These are phyloP conservation scores for Notodonta ziczac DNA, from an alignment of 2,888 invertebrate species.

Conservation along the genomic window DNA sequence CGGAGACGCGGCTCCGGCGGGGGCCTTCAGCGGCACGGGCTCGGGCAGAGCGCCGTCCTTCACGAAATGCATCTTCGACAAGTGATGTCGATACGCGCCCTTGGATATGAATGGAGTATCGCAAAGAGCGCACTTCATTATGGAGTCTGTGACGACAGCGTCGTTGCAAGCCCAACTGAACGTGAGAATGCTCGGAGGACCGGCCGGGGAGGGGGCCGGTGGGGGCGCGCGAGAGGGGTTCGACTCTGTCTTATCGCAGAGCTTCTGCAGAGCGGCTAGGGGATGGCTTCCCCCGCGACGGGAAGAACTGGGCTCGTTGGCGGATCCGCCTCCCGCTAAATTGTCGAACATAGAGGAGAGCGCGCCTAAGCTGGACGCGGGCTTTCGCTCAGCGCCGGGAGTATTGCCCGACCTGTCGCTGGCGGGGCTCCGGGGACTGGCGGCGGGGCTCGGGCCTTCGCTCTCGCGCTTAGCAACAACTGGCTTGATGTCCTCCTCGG, in stretches of 20 bases:
- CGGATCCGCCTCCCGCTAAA: conserved; percentile 86
- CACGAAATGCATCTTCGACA: conserved; percentile 97
- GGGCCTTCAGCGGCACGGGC: conserved; percentile 86
- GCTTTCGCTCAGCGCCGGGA: conserved; percentile 87
- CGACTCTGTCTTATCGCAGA: conserved; percentile 97
- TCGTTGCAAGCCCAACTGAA: conserved; percentile 98
- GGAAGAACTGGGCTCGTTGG: conserved; percentile 81
- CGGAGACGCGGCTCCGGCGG: conserved; percentile 74
- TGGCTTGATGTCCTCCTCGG: conserved; percentile 70
- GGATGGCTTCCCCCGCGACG: conserved; percentile 93
- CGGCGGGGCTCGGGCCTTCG: conserved; percentile 81
- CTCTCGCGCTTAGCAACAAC: conserved; percentile 80
- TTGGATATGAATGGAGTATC: conserved; percentile 98
- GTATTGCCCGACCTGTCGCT: conserved; percentile 91
- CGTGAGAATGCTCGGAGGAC: conserved; percentile 93
- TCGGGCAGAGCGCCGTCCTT: conserved; percentile 95
- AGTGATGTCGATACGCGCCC: conserved; percentile 97
- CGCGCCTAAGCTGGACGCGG: conserved; percentile 90
- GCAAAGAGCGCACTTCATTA: conserved; percentile 97
- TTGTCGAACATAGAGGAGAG: conserved; percentile 96
- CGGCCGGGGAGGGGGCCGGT: conserved; percentile 84
- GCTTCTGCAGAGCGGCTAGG: conserved; percentile 96
- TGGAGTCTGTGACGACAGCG: conserved; percentile 94
- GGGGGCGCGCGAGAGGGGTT: conserved; percentile 85
- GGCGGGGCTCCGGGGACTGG: conserved; percentile 90